Percentiles rank a stretch among this genome's conserved stretches.
Evolutionary conservation across 1,140 invertebrate genomes (phyloP).

Genomic region (Acromyrmex charruanus): DNA sequence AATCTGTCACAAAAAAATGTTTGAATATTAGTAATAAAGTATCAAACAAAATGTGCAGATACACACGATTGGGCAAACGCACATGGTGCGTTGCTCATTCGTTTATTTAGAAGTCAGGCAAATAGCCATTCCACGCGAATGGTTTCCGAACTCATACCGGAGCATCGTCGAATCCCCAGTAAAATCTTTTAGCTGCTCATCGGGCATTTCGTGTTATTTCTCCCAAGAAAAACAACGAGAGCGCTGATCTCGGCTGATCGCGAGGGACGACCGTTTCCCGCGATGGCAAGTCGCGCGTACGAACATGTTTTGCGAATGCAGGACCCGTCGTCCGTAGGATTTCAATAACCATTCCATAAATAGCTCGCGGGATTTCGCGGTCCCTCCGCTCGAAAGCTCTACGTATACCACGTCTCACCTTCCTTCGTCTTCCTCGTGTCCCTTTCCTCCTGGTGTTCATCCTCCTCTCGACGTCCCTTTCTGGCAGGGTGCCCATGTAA

Average conservation of each 20-base stretch:
- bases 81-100: neutral
- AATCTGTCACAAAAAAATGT: neutral
- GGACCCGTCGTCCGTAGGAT: constrained; percentile 75
- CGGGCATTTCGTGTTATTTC: constrained; percentile 55
- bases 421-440: constrained; percentile 43
- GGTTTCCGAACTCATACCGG: neutral
- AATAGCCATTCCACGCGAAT: constrained; percentile 22
- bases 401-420: constrained; percentile 27
- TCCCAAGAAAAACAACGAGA: constrained; percentile 62
- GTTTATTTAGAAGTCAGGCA: constrained; percentile 5
- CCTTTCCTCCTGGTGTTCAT: constrained; percentile 29
- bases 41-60: neutral
- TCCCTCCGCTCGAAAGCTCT: constrained; percentile 48
- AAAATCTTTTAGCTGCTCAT: constrained; percentile 63
- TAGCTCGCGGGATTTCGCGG: constrained; percentile 79
- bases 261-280: constrained; percentile 1
- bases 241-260: constrained; percentile 6
- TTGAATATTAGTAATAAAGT: neutral
- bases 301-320: constrained; percentile 78
- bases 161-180: constrained; percentile 1
- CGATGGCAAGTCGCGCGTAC: constrained; percentile 64
- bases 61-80: neutral
- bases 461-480: constrained; percentile 67
- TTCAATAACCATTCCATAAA: constrained; percentile 85
- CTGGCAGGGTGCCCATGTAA: constrained; percentile 84